Percentiles rank a stretch among this genome's conserved stretches.
Evolutionary conservation across 2,888 invertebrate genomes (phyloP).

Genomic region (Drosophila mayaguana): DNA sequence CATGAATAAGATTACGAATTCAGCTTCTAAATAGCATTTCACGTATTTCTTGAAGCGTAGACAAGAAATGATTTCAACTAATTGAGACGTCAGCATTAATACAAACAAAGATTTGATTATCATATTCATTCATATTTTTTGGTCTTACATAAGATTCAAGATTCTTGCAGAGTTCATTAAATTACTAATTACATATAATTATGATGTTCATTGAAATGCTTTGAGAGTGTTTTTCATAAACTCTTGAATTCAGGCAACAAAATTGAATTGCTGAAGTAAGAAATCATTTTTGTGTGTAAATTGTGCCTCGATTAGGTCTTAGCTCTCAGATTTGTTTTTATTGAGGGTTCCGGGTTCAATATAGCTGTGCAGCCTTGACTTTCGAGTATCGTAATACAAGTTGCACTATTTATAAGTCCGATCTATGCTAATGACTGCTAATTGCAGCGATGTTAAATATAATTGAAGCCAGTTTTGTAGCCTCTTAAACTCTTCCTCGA

Average conservation of each 20-base stretch:
- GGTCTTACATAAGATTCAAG: background rate
- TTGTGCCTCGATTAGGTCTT: conserved; percentile 1
- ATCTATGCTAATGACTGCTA: conserved; percentile 2
- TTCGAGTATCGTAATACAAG: background rate
- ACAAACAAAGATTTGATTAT: background rate
- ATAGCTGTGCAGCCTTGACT: conserved; percentile 5
- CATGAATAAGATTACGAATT: background rate
- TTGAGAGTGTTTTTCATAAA: background rate
- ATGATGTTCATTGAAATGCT: conserved; percentile 5
- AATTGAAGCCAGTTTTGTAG: background rate
- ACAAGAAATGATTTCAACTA: background rate
- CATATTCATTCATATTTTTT: too few relatives aligned
- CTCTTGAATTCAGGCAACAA: background rate
- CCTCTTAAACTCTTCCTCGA: conserved; percentile 1
- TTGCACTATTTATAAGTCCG: conserved; percentile 1
- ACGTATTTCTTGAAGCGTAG: background rate
- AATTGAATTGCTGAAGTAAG: background rate
- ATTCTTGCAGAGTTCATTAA: background rate
- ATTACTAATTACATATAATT: conserved; percentile 8
- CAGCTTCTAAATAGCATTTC: background rate
- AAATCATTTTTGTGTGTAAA: background rate
- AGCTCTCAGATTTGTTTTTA: too few relatives aligned
- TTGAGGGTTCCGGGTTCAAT: conserved; percentile 4
- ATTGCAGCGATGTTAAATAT: background rate
- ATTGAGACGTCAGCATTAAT: background rate